Percentiles rank a stretch among this genome's conserved stretches.
These are phyloP conservation scores for Drosophila sordidapex DNA, from an alignment of 2,888 invertebrate species.

Conservation along the genomic window DNA sequence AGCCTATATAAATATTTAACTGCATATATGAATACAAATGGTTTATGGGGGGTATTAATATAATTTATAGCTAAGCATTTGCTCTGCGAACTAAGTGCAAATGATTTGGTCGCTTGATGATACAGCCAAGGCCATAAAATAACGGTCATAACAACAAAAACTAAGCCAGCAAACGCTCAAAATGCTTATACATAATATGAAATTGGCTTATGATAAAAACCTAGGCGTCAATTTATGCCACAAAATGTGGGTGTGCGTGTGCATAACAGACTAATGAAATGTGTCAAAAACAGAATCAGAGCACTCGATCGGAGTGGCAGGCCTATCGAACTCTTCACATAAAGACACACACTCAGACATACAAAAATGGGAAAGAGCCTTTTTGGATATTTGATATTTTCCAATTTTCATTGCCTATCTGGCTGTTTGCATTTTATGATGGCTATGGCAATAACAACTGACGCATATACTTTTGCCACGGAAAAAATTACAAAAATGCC, in stretches of 20 bases:
- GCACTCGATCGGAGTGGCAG: slow-evolving; percentile 56
- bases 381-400: slow-evolving; percentile 73
- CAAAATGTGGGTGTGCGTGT: slow-evolving; percentile 34
- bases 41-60: slow-evolving; percentile 54
- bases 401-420: slow-evolving; percentile 73
- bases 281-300: slow-evolving; percentile 68
- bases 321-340: slow-evolving; percentile 36
- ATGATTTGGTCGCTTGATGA: slow-evolving; percentile 66
- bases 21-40: slow-evolving; percentile 47
- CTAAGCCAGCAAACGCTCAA: slow-evolving; percentile 54
- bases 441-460: slow-evolving; percentile 58
- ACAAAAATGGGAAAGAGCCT: slow-evolving; percentile 32
- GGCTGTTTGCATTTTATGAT: slow-evolving; percentile 63
- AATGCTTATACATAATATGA: slow-evolving; percentile 67
- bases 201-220: slow-evolving; percentile 74
- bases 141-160: slow-evolving; percentile 57
- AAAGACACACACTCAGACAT: slow-evolving; percentile 19
- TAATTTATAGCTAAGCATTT: slow-evolving; percentile 63
- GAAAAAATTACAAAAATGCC: slow-evolving; percentile 58
- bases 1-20: slow-evolving; percentile 12
- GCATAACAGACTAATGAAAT: slow-evolving; percentile 68
- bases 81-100: slow-evolving; percentile 66
- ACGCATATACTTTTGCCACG: slow-evolving; percentile 45
- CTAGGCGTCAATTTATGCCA: slow-evolving; percentile 70
- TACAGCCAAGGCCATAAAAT: slow-evolving; percentile 61